Evolutionary conservation across 1,140 invertebrate genomes (phyloP), one percentile per base, ranked within the genome.

Genomic region (Littorina saxatilis): DNA sequence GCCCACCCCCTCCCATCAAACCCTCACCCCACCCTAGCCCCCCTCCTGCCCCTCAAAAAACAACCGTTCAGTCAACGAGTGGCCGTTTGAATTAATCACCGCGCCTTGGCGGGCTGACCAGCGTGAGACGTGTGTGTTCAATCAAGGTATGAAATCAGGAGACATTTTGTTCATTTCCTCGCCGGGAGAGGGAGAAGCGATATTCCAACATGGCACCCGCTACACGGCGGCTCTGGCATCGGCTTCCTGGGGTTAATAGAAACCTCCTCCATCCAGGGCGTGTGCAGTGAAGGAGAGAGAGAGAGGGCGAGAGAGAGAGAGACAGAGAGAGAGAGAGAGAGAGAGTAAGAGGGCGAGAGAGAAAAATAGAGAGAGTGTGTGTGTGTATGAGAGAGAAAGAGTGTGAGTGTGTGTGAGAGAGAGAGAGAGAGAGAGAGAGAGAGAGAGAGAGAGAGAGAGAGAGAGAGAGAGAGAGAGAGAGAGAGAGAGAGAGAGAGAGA

Each of bases 141-240:
- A 76, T 76, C 74, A 76, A 76, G 74, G 74, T 76, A 76, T 76
- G 74, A 76, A 76, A 76, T 76, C 74, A 76, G 27, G 39, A 52
- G 74, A 76, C 73, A 55, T 35, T 43, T 76, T 63, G 27, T 13
- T 76, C 43, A 37, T 47, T 76, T 76, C 43, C 74, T 40, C 35
- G 55, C 23, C 47, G n/a, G n/a, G 47, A n/a, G 29, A 17, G 74
- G 37, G 50, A n/a, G 27, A 35, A 58, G 74, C 39, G 13, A 40
- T 73, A 73, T 73, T 73, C 39, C 15, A 43, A 73, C 39, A 72
- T 5, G 32, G 17, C 37, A 23, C n/a, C 15, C 23, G 11, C 29
- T 1, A 43, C 29, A 40, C 9, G 37, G 23, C 20, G 29, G 2
- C 15, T 1, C 13, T 32, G 40, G 70, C n/a, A 40, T 3, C 27